phyloP scores from a whole-genome alignment of 2,113 vertebrate genomes.

The Lophura nycthemera region DNA sequence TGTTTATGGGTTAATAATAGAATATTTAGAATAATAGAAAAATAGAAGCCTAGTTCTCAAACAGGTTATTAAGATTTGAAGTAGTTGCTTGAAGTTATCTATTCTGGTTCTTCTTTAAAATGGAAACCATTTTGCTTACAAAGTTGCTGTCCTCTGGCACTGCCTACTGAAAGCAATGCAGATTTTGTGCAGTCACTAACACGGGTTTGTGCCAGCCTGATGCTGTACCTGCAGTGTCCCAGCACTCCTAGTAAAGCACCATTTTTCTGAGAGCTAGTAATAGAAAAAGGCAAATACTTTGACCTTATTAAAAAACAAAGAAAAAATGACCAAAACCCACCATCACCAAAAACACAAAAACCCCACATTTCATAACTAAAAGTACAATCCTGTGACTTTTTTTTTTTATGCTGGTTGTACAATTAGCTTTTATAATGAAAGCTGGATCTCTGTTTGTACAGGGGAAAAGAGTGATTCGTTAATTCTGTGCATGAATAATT shows the following conservation, averaged over 20 bases:
- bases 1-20: background rate
- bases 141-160: background rate
- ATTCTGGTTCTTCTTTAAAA: background rate
- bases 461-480: background rate
- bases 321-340: background rate
- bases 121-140: background rate
- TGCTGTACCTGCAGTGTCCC: background rate
- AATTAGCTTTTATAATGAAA: background rate
- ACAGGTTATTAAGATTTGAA: background rate
- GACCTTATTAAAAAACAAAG: background rate
- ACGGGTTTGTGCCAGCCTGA: background rate
- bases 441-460: background rate
- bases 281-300: background rate
- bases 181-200: background rate
- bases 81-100: background rate
- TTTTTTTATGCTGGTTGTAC: background rate
- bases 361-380: background rate
- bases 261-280: background rate
- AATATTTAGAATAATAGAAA: background rate
- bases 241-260: background rate
- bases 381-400: background rate
- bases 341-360: background rate
- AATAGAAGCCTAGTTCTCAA: background rate
- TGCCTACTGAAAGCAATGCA: background rate
- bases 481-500: background rate